Evolutionary conservation across 1,140 invertebrate species (phyloP).

Genomic region (Drosophila hydei): DNA sequence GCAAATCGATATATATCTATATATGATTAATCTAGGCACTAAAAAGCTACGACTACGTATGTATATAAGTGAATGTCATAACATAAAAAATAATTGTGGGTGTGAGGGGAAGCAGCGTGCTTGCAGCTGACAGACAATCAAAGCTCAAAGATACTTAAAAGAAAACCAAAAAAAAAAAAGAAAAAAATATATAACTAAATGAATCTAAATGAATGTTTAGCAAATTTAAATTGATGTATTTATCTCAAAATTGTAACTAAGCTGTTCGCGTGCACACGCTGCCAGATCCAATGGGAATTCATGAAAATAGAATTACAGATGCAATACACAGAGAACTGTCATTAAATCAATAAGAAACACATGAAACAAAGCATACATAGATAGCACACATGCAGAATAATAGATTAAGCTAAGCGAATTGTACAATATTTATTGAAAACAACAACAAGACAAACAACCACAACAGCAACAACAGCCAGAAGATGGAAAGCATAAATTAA

Average conservation of each 20-base stretch:
- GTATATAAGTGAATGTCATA: constrained; percentile 23
- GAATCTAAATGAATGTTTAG: constrained; percentile 35
- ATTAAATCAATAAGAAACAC: constrained; percentile 12
- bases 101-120: constrained; percentile 41
- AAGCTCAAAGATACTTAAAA: constrained; percentile 60
- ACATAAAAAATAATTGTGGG: constrained; percentile 12
- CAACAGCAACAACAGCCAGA: background rate
- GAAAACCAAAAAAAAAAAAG: constrained; percentile 5
- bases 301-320: constrained; percentile 4
- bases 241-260: constrained; percentile 2
- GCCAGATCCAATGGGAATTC: constrained; percentile 18
- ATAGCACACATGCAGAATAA: constrained; percentile 26
- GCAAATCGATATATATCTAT: background rate
- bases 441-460: constrained; percentile 24
- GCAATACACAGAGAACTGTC: constrained; percentile 1
- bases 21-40: constrained; percentile 1
- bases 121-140: constrained; percentile 80
- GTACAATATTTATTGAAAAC: constrained; percentile 48
- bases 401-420: constrained; percentile 33
- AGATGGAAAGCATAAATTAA: constrained; percentile 21
- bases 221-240: constrained; percentile 26
- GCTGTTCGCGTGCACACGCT: constrained; percentile 38
- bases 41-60: constrained; percentile 7
- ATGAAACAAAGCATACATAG: background rate
- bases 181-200: constrained; percentile 1